These are phyloP conservation scores for Lophochroa leadbeateri DNA, from an alignment of 2,113 vertebrate genomes.

Conservation along the genomic window DNA sequence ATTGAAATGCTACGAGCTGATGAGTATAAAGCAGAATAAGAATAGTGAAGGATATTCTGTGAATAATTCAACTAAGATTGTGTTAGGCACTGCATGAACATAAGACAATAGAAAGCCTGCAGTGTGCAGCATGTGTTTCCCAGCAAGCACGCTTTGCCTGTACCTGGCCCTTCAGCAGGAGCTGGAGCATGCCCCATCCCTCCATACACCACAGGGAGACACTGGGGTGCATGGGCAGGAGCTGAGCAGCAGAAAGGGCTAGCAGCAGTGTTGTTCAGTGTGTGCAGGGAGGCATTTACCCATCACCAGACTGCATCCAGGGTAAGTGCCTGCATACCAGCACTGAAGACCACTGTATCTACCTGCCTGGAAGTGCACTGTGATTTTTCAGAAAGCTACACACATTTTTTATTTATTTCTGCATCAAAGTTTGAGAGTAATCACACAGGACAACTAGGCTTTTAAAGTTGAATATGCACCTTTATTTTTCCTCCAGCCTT, in stretches of 20 bases:
- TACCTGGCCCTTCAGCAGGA: fast-evolving
- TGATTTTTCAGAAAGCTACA: not conserved
- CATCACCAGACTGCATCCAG: fast-evolving
- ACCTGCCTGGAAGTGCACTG: fast-evolving
- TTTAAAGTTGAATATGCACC: not conserved
- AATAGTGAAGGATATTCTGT: not conserved
- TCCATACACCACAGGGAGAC: fast-evolving
- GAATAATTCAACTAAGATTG: not conserved
- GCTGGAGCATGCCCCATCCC: fast-evolving
- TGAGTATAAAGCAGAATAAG: not conserved
- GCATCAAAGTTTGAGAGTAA: not conserved
- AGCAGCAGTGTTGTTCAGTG: fast-evolving
- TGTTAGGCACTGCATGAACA: not conserved
- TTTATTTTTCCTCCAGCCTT: not conserved
- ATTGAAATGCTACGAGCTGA: not conserved
- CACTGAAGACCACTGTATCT: fast-evolving
- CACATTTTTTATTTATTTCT: not conserved
- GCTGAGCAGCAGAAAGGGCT: fast-evolving
- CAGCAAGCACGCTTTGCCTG: fast-evolving
- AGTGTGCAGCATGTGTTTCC: not conserved
- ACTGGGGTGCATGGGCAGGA: fast-evolving
- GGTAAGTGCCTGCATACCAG: fast-evolving
- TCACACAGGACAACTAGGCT: not conserved
- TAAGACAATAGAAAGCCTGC: not conserved
- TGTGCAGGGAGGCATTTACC: fast-evolving